These are phyloP conservation scores for Eidolon helvum DNA, from an alignment of 2,113 vertebrate genomes.

Conservation along the genomic window DNA sequence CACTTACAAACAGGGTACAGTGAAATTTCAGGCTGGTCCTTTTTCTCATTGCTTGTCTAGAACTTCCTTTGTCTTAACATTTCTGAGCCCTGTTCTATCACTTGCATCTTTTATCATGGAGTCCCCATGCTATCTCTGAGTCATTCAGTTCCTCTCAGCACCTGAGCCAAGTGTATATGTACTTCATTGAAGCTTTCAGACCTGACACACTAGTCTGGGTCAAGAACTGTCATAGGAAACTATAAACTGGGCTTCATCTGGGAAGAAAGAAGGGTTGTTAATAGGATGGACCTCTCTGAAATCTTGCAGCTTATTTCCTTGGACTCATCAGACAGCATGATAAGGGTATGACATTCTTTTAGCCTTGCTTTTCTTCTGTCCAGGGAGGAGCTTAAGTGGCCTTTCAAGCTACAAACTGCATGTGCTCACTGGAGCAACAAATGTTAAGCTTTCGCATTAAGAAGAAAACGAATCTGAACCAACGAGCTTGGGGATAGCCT, in stretches of 20 bases:
- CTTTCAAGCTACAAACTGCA: background rate
- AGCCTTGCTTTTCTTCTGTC: background rate
- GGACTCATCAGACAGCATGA: background rate
- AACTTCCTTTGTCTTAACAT: background rate
- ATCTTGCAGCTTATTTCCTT: background rate
- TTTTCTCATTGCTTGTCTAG: background rate
- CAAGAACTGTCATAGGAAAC: background rate
- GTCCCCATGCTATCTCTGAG: background rate
- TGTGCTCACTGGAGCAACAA: conserved; percentile 17
- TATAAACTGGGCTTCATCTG: background rate
- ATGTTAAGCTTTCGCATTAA: conserved; percentile 12
- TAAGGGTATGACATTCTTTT: background rate
- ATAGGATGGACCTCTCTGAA: background rate
- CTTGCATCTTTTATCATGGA: background rate
- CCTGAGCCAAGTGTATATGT: background rate
- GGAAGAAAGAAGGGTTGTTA: background rate
- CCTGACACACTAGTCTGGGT: background rate
- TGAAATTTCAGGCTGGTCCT: background rate
- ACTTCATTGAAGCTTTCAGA: background rate
- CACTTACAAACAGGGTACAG: background rate
- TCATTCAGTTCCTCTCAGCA: background rate
- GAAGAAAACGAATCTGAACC: conserved; percentile 52
- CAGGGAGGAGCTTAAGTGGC: background rate
- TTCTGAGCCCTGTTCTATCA: background rate
- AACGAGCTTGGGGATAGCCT: background rate